Evolutionary conservation across 2,113 vertebrate species (phyloP).

Genomic region (Riparia riparia): DNA sequence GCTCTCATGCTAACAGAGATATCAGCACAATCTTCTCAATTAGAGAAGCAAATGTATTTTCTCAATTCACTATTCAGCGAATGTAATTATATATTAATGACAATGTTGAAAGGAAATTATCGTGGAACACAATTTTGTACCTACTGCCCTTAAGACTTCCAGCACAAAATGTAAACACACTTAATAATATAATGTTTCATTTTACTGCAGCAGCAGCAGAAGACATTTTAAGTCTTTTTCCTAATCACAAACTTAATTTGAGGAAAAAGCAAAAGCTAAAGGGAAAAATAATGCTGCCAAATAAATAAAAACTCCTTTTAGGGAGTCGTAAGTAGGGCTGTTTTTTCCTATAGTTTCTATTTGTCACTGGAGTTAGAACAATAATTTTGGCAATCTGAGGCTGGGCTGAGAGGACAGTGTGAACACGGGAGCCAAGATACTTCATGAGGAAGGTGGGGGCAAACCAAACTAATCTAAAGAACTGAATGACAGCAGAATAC

Average conservation of each 20-base stretch:
- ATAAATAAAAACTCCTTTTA: background rate
- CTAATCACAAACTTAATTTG: background rate
- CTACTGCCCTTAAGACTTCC: background rate
- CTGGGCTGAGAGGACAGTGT: background rate
- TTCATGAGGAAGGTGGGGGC: background rate
- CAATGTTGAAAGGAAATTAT: background rate
- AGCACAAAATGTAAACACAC: constrained; percentile 26
- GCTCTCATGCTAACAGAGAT: background rate
- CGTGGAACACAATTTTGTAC: background rate
- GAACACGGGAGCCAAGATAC: background rate
- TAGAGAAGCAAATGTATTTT: background rate
- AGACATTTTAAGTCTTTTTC: background rate
- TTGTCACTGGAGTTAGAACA: background rate
- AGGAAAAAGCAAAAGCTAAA: background rate
- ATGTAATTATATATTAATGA: constrained; percentile 21
- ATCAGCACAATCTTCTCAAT: background rate
- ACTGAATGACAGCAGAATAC: background rate
- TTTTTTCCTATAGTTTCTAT: background rate
- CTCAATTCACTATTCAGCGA: background rate
- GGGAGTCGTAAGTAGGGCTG: background rate
- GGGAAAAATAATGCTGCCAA: background rate
- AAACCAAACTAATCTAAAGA: background rate
- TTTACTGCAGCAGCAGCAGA: background rate
- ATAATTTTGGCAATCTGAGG: background rate
- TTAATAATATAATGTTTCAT: constrained; percentile 6